Evolutionary conservation across 1,140 invertebrate species (phyloP).

Genomic region (Oedothorax gibbosus): DNA sequence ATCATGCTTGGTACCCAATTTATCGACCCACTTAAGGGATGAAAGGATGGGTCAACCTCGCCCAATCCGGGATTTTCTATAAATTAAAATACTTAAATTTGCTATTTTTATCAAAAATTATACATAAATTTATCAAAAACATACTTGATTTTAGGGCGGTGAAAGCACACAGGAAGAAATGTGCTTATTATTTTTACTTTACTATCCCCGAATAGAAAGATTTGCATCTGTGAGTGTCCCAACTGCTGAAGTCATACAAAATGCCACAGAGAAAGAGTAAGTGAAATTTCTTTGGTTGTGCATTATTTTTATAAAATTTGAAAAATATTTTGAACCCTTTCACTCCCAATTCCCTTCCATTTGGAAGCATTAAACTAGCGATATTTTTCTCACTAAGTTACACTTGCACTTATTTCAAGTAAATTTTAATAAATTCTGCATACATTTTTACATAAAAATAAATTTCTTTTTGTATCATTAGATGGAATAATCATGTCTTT

Average conservation of each 20-base stretch:
- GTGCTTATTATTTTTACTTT: slow-evolving; percentile 84
- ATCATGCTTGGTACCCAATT: too few species aligned
- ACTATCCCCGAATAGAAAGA: slow-evolving; percentile 77
- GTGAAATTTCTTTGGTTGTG: neutral
- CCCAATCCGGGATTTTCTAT: too few species aligned
- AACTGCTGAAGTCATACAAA: neutral
- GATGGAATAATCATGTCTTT: too few species aligned
- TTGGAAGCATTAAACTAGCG: neutral
- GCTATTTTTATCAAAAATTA: too few species aligned
- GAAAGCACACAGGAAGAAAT: slow-evolving; percentile 86
- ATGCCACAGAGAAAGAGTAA: slow-evolving; percentile 21
- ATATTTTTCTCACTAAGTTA: neutral
- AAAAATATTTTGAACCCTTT: neutral
- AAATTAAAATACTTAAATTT: too few species aligned
- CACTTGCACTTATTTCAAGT: neutral
- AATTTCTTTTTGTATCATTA: neutral
- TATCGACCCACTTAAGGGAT: too few species aligned
- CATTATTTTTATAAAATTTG: neutral
- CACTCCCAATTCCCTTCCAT: neutral
- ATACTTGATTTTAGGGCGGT: slow-evolving; percentile 73
- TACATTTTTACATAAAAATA: neutral
- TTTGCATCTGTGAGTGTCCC: slow-evolving; percentile 66
- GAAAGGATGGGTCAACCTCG: too few species aligned
- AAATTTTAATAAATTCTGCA: neutral
- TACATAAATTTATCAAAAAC: neutral